Percentiles rank a stretch among this genome's conserved stretches.
Evolutionary conservation across 1,140 invertebrate genomes (phyloP).

Genomic region (Hylaeus anthracinus): DNA sequence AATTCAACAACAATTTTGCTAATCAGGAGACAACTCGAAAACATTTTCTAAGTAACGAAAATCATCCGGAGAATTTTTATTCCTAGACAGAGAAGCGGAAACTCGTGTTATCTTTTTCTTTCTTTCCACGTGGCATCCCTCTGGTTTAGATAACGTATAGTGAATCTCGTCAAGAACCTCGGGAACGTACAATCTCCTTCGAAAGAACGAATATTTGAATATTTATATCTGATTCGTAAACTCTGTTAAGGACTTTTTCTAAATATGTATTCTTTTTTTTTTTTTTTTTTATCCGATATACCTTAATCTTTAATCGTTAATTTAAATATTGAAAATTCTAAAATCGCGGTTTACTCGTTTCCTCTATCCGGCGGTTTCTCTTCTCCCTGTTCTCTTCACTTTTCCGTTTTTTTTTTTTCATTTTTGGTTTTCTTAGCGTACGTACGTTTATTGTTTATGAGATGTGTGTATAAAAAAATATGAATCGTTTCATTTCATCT

Average conservation of each 20-base stretch:
- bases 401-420: constrained; percentile 10
- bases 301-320: constrained; percentile 27
- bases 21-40: neutral
- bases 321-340: constrained; percentile 14
- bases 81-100: neutral
- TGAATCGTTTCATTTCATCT: constrained; percentile 74
- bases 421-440: constrained; percentile 59
- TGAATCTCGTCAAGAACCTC: neutral
- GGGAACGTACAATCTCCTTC: neutral
- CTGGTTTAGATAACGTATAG: neutral
- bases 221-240: constrained; percentile 12
- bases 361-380: neutral
- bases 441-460: constrained; percentile 72
- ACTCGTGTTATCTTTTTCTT: neutral
- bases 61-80: neutral
- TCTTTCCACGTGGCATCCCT: neutral
- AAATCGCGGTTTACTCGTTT: constrained; percentile 11
- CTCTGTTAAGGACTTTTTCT: neutral
- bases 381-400: constrained; percentile 35
- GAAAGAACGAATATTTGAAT: neutral
- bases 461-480: constrained; percentile 77
- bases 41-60: neutral
- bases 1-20: too few relatives aligned
- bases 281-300: constrained; percentile 11
- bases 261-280: neutral